Percentiles rank a stretch among this genome's conserved stretches.
Evolutionary conservation across 2,888 invertebrate species (phyloP).

Genomic region (Thyatira batis): DNA sequence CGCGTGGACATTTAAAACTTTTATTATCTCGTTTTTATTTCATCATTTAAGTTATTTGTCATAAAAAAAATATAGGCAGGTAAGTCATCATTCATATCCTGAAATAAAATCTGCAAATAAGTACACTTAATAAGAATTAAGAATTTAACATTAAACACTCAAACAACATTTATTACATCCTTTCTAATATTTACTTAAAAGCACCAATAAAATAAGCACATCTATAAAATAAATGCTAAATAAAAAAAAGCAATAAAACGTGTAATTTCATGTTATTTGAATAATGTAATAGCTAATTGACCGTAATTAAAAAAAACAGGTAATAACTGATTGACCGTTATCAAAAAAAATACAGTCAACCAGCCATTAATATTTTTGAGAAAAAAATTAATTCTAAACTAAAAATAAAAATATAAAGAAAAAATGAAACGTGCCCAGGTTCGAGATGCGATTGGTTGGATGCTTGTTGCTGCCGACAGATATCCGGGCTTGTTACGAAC

Average conservation of each 20-base stretch:
- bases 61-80: constrained; percentile 21
- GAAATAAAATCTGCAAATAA: neutral
- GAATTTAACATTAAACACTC: constrained; percentile 19
- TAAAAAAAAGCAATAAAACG: constrained; percentile 16
- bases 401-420: constrained; percentile 77
- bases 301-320: constrained; percentile 7
- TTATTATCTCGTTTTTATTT: constrained; percentile 54
- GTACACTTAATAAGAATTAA: neutral
- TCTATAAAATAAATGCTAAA: constrained; percentile 19
- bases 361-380: constrained; percentile 33
- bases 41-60: constrained; percentile 42
- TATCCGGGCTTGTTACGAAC: constrained; percentile 96
- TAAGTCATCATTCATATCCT: constrained; percentile 11
- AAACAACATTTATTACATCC: constrained; percentile 31
- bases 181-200: constrained; percentile 28
- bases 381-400: constrained; percentile 44
- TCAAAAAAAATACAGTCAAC: constrained; percentile 19
- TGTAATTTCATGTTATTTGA: constrained; percentile 15
- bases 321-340: constrained; percentile 28
- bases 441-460: constrained; percentile 90
- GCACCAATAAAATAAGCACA: constrained; percentile 52
- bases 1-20: constrained; percentile 51
- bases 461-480: constrained; percentile 92
- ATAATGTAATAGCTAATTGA: constrained; percentile 31
- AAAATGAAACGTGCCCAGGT: constrained; percentile 93